Evolutionary conservation across 2,888 invertebrate genomes (phyloP).

Genomic region (Acrobeloides nanus): DNA sequence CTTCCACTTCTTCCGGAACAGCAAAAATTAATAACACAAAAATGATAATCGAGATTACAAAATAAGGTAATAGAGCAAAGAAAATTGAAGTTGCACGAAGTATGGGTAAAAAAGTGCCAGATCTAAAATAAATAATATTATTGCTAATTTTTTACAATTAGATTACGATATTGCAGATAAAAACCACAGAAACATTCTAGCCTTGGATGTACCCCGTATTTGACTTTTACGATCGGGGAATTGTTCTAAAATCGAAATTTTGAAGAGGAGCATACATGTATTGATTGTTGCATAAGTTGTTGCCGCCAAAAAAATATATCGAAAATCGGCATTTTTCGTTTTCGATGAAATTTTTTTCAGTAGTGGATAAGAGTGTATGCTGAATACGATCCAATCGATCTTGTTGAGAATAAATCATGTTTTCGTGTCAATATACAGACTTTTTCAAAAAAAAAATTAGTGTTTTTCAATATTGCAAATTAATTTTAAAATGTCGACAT

Average conservation of each 20-base stretch:
- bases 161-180: slow-evolving; percentile 11
- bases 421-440: too few species aligned
- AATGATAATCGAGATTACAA: slow-evolving; percentile 9
- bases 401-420: too few species aligned
- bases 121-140: slow-evolving; percentile 11
- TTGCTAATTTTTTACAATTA: too few species aligned
- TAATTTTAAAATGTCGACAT: too few species aligned
- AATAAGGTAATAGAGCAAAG: slow-evolving; percentile 13
- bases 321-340: background rate
- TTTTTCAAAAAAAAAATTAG: too few species aligned
- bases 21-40: slow-evolving; percentile 10
- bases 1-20: slow-evolving; percentile 11
- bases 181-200: slow-evolving; percentile 14
- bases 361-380: too few species aligned
- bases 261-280: too few species aligned
- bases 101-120: slow-evolving; percentile 13
- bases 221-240: slow-evolving; percentile 7
- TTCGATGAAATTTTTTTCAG: too few species aligned
- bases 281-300: too few species aligned
- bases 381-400: too few species aligned
- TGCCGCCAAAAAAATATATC: slow-evolving; percentile 1
- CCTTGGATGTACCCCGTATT: slow-evolving; percentile 11
- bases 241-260: slow-evolving; percentile 9
- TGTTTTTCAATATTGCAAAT: too few species aligned
- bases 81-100: slow-evolving; percentile 9